phyloP scores from a whole-genome alignment of 2,888 invertebrate genomes.

The Apamea anceps region DNA sequence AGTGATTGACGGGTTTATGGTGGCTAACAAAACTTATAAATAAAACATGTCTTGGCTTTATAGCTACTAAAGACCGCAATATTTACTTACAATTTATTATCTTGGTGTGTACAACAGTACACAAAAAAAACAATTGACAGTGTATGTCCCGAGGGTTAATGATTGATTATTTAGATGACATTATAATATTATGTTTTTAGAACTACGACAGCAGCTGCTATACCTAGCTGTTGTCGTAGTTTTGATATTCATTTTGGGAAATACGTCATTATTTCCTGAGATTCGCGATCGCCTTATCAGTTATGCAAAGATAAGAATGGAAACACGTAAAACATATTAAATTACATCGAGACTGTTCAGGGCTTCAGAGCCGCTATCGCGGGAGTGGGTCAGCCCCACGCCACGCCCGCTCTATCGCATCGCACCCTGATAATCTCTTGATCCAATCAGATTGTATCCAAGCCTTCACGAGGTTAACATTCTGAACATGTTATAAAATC shows the following conservation, averaged over 20 bases:
- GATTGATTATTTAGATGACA: constrained; percentile 1
- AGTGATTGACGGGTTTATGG: constrained; percentile 62
- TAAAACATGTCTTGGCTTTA: constrained; percentile 36
- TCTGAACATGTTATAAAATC: constrained; percentile 62
- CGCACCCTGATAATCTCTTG: constrained; percentile 75
- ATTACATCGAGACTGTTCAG: constrained; percentile 34
- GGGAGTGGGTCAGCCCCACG: constrained; percentile 48
- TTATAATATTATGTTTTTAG: neutral
- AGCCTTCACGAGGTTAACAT: constrained; percentile 68
- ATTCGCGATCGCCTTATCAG: constrained; percentile 24
- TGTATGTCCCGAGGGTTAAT: neutral
- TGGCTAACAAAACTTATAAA: constrained; percentile 43
- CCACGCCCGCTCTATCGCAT: constrained; percentile 69
- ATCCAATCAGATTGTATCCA: constrained; percentile 76
- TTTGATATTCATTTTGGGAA: neutral
- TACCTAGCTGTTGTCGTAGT: neutral
- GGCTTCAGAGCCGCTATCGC: constrained; percentile 35
- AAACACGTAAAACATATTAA: constrained; percentile 42
- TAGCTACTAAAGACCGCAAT: constrained; percentile 33
- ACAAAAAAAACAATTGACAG: constrained; percentile 15
- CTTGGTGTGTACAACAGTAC: neutral
- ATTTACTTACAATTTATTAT: constrained; percentile 22
- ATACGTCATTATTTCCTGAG: constrained; percentile 2
- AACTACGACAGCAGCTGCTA: neutral
- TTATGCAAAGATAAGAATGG: constrained; percentile 28